Evolutionary conservation across 64 coral and sea anemone genomes (phyloP), one percentile per base, ranked within the genome.

Genomic region (Montipora sp.): DNA sequence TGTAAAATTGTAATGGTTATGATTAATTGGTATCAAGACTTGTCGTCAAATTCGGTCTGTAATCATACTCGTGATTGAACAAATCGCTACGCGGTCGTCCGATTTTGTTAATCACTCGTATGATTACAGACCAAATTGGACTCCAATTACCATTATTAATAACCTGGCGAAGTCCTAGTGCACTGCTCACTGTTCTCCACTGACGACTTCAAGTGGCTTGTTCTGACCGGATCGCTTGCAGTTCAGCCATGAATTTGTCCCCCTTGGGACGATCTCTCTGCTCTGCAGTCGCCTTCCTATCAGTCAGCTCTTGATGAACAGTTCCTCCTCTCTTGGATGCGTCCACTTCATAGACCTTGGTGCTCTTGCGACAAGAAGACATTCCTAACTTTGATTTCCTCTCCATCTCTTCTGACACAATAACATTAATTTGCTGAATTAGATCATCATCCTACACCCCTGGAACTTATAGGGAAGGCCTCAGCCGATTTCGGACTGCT

Each of bases 181-280:
- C 55, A 60, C 59, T 66, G 75, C 18, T 73, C 58, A 73, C 79
- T 75, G 46, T 61, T 92, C 76, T 92, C 74, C 43, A 92, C 18
- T 59, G 83, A 77, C 19, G 85, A 73, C 59, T 55, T 93, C 50
- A 93, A 76, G 58, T 93, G 59, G 83, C 82, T 3, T 79, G 20
- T 55, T 55, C 51, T 55, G 51, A 55, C 5, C 51, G 51, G 51
- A 55, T 83, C 19, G 36, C 90, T 77, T 92, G 81, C 27, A 86
- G 23, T 85, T 72, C 59, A 47, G 81, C 81, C 81, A 92, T 87
- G 22, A 93, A 76, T 14, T 93, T 58, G 21, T 80, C 91, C 79
- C 87, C 75, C 44, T 75, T 93, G 6, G 61, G 10, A 18, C 48
- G 55, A 5, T 58, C 91, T 43, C 1, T 36, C 27, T 36, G 27